A percentile compares a stretch with the other conserved stretches of the same genome.
These are phyloP conservation scores for Xestia ashworthii DNA, from an alignment of 2,888 invertebrate genomes.

Conservation along the genomic window DNA sequence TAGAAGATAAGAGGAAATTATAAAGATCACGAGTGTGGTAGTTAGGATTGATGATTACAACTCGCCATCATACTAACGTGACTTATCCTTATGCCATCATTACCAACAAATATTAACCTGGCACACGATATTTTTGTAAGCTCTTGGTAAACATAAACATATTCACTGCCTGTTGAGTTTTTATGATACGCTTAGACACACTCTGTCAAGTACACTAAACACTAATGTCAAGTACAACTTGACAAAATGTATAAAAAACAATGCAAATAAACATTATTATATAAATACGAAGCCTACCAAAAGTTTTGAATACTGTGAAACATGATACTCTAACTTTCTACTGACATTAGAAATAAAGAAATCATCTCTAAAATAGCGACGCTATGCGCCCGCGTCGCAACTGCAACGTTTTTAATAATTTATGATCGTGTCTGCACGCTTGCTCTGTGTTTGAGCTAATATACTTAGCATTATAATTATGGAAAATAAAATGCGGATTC, in stretches of 20 bases:
- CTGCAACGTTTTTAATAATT: conserved; percentile 7
- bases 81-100: neutral
- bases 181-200: neutral
- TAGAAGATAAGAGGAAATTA: neutral
- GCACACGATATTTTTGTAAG: neutral
- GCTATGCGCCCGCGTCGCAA: conserved; percentile 9
- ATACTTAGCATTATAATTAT: neutral
- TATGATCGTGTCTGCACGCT: conserved; percentile 10
- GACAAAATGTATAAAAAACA: conserved; percentile 3
- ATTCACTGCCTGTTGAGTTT: neutral
- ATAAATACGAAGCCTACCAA: conserved; percentile 11
- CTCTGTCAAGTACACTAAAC: neutral
- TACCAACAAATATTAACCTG: neutral
- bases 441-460: conserved; percentile 9
- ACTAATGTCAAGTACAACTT: neutral
- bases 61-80: neutral
- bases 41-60: neutral
- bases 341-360: conserved; percentile 46
- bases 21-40: neutral
- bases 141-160: neutral
- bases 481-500: neutral
- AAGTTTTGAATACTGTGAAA: conserved; percentile 37
- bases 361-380: conserved; percentile 17
- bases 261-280: neutral
- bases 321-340: conserved; percentile 56